A percentile compares a stretch with the other conserved stretches of the same genome.
Conservation (phyloP, 35 echinoderm and acorn worm species). For the Holothuria glaberrima region DNA sequence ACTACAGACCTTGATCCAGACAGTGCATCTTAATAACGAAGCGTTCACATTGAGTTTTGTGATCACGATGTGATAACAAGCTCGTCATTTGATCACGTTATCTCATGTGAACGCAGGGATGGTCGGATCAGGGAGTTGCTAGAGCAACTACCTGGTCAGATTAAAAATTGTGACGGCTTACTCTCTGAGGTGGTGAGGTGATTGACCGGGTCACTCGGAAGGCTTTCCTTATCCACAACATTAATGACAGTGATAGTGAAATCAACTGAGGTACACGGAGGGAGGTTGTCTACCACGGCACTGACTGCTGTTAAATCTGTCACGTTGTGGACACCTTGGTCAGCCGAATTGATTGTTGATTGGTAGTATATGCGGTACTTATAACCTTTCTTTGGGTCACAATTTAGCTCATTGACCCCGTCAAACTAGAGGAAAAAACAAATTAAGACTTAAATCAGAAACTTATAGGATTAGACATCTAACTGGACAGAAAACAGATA, state of each 20-base stretch:
- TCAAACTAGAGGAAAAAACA: background rate
- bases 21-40: too few species aligned
- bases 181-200: background rate
- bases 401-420: background rate
- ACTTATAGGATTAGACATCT: too few species aligned
- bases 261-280: background rate
- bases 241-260: background rate
- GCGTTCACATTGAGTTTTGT: too few species aligned
- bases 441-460: too few species aligned
- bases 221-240: background rate
- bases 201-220: background rate
- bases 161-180: background rate
- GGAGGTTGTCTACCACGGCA: background rate
- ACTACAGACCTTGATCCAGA: too few species aligned
- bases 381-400: slow-evolving; percentile 17
- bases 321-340: background rate
- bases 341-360: background rate
- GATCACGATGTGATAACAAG: too few species aligned
- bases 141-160: too few species aligned
- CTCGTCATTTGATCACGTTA: too few species aligned
- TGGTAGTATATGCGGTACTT: background rate
- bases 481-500: too few species aligned
- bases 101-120: too few species aligned
- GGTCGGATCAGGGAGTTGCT: too few species aligned
- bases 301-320: background rate